A percentile compares a stretch with the other conserved stretches of the same genome.
phyloP scores from a whole-genome alignment of 2,888 invertebrate genomes.

The Macrosoma leucophasiata region DNA sequence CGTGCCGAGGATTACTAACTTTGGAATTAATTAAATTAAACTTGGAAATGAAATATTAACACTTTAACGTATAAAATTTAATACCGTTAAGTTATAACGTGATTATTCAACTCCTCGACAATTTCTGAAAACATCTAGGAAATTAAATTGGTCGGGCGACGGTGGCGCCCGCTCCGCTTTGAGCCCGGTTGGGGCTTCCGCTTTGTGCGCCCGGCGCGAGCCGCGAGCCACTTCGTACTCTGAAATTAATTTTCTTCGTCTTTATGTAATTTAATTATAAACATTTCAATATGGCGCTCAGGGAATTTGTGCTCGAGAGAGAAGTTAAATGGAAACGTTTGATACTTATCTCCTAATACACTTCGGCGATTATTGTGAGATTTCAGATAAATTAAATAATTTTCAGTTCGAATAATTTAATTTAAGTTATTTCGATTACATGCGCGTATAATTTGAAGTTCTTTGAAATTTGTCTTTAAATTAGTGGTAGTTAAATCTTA shows the following conservation, averaged over 20 bases:
- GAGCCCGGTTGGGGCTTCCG: conserved; percentile 55
- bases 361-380: conserved; percentile 69
- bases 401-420: too few relatives aligned
- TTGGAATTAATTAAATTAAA: conserved; percentile 76
- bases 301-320: conserved; percentile 69
- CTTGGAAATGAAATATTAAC: conserved; percentile 77
- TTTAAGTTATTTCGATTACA: too few relatives aligned
- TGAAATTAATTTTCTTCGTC: conserved; percentile 77
- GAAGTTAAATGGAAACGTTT: conserved; percentile 76
- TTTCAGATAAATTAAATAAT: conserved; percentile 57
- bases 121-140: conserved; percentile 72
- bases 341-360: conserved; percentile 74
- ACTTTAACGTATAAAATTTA: conserved; percentile 75
- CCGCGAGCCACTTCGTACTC: conserved; percentile 68
- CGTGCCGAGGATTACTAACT: conserved; percentile 50
- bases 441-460: too few relatives aligned
- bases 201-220: conserved; percentile 49
- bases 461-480: too few relatives aligned
- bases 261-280: conserved; percentile 77
- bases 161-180: conserved; percentile 61
- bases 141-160: conserved; percentile 67
- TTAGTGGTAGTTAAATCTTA: too few relatives aligned
- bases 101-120: conserved; percentile 72
- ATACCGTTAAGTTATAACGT: conserved; percentile 75
- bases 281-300: conserved; percentile 75